phyloP scores from a whole-genome alignment of 2,888 invertebrate genomes.

The Creontiades dilutus region DNA sequence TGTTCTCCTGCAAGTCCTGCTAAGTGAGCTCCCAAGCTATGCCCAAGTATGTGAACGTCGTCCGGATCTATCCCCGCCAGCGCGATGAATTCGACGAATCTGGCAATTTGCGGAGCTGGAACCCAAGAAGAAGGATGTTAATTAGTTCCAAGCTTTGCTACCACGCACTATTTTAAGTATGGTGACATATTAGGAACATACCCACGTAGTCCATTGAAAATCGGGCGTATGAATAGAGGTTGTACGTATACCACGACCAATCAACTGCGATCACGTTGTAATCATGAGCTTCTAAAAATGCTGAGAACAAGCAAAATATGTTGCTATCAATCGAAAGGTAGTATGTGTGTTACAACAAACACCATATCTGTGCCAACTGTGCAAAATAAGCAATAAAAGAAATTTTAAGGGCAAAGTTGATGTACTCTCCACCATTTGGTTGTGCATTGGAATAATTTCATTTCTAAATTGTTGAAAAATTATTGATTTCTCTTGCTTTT shows the following conservation, averaged over 20 bases:
- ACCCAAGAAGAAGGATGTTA: neutral
- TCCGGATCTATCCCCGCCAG: constrained; percentile 67
- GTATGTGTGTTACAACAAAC: too few relatives aligned
- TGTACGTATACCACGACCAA: constrained; percentile 73
- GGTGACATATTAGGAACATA: neutral
- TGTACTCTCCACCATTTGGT: too few relatives aligned
- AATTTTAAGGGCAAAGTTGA: too few relatives aligned
- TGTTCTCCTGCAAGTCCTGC: constrained; percentile 73
- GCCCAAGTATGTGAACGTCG: constrained; percentile 73
- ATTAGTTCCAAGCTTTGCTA: too few relatives aligned
- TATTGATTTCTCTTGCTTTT: too few relatives aligned
- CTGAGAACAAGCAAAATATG: constrained; percentile 53
- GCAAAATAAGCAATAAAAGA: too few relatives aligned
- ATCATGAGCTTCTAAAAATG: constrained; percentile 72
- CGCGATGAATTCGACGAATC: constrained; percentile 72
- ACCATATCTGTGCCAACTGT: too few relatives aligned
- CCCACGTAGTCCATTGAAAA: constrained; percentile 71
- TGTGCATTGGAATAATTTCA: too few relatives aligned
- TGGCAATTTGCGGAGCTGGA: constrained; percentile 72
- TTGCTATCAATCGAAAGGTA: too few relatives aligned
- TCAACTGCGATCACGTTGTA: constrained; percentile 74
- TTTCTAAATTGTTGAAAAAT: too few relatives aligned
- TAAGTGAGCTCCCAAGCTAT: constrained; percentile 74
- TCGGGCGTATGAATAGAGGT: constrained; percentile 71
- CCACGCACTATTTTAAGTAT: neutral